Evolutionary conservation across 2,888 invertebrate genomes (phyloP), one percentile per base, ranked within the genome.

Genomic region (Noctuana brunneofusca): DNA sequence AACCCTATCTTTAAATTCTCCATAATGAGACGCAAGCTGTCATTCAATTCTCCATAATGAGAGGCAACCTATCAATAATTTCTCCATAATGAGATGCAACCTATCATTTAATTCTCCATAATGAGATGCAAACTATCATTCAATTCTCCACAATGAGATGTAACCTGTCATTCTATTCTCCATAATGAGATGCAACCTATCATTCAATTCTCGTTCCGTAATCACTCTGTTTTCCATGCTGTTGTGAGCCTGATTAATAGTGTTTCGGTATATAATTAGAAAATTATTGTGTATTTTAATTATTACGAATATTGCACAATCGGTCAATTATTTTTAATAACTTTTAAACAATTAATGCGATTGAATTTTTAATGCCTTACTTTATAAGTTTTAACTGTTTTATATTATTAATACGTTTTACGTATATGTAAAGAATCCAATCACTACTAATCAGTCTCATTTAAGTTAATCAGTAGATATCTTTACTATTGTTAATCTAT

Each of bases 231-330:
- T n/a, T n/a, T n/a, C 20, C 12, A 18, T 48, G 11, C 11, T 3
- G 20, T 46, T 46, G n/a, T n/a, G 48, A 32, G 35, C n/a, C 11
- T 53, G 53, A 41, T 55, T 18, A 41, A 18, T 43, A 53, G 53
- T 59, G 59, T 43, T 27, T 43, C 20, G 52, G 16, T n/a, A 2
- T 38, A 6, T 30, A 8, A 14, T 12, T 38, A 12, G 14, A 2
- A 14, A 38, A 8, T 30, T 30, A 30, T n/a, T n/a, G n/a, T 38
- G 38, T 8, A 14, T 38, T 38, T 14, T 38, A n/a, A 16, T 41
- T 3, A 16, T 16, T 16, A 38, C 5, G 38, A 5, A 9, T 43
- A 18, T 43, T 43, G 43, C 43, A 43, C 20, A 11, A 22, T 48
- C 8, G 27, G 27, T 50, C 27, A 50, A 18, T 50, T 50, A 38